Percentiles rank a stretch among this genome's conserved stretches.
Evolutionary conservation across 2,797 vertebrate genomes (phyloP).

Genomic region (Alauda arvensis): DNA sequence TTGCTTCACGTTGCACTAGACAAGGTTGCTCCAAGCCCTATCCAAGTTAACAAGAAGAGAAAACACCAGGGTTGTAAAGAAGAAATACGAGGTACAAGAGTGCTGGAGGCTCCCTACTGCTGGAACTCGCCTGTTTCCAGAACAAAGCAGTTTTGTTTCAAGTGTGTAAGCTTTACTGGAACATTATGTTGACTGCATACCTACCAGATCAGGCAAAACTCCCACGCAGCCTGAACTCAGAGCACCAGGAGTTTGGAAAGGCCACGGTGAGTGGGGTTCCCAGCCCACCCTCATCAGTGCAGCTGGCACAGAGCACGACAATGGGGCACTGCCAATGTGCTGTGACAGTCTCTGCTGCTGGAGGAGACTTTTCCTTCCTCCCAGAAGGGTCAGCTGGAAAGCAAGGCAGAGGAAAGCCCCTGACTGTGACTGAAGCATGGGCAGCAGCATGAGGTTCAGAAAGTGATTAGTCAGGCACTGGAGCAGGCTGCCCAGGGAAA

Average conservation of each 20-base stretch:
- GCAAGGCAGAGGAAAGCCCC: neutral
- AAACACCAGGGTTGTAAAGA: neutral
- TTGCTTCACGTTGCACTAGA: rapidly evolving
- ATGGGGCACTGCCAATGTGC: rapidly evolving
- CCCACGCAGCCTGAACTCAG: neutral
- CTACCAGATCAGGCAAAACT: neutral
- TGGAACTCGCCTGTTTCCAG: neutral
- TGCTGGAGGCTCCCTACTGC: neutral
- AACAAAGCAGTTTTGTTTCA: neutral
- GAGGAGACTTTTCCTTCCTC: neutral
- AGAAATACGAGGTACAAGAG: neutral
- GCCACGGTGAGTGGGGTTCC: neutral
- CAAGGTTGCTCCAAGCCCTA: neutral
- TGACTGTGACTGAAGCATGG: neutral
- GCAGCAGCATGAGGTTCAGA: neutral
- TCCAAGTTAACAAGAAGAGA: neutral
- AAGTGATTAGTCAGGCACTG: neutral
- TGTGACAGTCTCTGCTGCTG: neutral
- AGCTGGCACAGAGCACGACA: neutral
- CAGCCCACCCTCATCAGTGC: neutral
- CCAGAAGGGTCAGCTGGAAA: neutral
- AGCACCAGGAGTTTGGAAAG: neutral
- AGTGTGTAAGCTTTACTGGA: neutral
- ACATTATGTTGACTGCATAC: neutral
- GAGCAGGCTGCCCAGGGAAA: neutral